Evolutionary conservation across 2,888 invertebrate genomes (phyloP).

Genomic region (Petrolisthes manimaculis): DNA sequence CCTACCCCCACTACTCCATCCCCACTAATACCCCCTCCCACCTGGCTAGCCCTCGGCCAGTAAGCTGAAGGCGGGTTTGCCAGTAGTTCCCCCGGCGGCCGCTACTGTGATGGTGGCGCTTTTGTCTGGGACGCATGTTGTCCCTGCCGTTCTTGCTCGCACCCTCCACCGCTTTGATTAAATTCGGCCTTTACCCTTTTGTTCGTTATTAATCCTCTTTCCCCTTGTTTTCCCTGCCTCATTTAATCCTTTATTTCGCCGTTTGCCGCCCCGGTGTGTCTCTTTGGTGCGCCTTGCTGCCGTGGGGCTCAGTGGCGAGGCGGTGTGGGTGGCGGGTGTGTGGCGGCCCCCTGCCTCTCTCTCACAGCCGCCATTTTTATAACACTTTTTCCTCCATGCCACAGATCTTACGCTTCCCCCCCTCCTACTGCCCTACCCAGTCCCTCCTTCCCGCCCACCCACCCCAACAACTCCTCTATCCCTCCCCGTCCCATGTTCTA

Average conservation of each 20-base stretch:
- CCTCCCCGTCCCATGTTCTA: neutral
- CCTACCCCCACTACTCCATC: neutral
- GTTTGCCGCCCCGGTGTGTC: conserved; percentile 7
- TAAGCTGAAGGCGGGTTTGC: conserved; percentile 8
- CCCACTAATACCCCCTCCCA: neutral
- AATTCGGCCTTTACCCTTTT: conserved; percentile 41
- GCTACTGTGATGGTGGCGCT: conserved; percentile 22
- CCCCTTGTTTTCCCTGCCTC: conserved; percentile 36
- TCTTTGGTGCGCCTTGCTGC: neutral
- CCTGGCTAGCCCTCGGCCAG: neutral
- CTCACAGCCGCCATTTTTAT: neutral
- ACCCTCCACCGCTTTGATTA: conserved; percentile 36
- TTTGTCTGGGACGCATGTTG: conserved; percentile 10
- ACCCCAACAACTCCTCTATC: neutral
- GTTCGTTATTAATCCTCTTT: conserved; percentile 35
- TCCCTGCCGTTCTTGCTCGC: conserved; percentile 27
- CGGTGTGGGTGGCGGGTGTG: neutral
- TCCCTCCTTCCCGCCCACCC: neutral
- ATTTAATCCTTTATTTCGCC: conserved; percentile 28
- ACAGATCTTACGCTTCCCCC: conserved; percentile 16
- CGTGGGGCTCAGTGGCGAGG: conserved; percentile 16
- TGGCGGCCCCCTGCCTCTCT: neutral
- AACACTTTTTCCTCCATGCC: conserved; percentile 16
- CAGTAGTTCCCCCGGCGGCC: conserved; percentile 23
- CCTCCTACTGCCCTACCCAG: neutral